Base-by-base conservation (phyloP, 1,140 invertebrate species). In the Panonychus citri region DNA sequence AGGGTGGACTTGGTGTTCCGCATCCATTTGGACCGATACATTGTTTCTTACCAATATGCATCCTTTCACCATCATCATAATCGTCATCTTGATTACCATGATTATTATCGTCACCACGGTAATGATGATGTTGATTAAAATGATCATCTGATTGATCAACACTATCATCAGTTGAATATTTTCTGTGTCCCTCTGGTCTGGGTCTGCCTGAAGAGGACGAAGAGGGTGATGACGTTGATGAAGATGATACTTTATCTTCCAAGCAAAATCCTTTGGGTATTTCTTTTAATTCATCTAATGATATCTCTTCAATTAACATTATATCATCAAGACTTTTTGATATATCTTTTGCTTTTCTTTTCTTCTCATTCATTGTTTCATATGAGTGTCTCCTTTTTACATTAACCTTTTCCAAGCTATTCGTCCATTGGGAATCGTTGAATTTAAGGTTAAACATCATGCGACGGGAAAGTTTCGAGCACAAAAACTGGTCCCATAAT, bases 401-500 rank as follows among this genome's bases (percentile, higher is more conserved):
- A 10, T 19, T 46, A 8, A 17, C 19, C 24, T 25, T 54, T 21
- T 17, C 17, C 7, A 50, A 24, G 13, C 43, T 15, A 24, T 37
- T 34, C 15, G 27, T 30, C 61, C 61, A 62, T 25, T 54, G 53
- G 30, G 27, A 17, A 40, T 61, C 34, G 43, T 62, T 62, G 40
- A 60, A 56, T 48, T 51, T 40, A 5, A 62, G 40, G 53, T 62
- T 62, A 15, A 17, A 24, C 3, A 62, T 58, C n/a, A 62, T 46
- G 37, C 50, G 40, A 4, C 50, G 25, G 17, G 53, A 53, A 13
- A 62, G 53, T n/a, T 21, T 28, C 25, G 61, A 61, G 37, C 26
- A 10, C 21, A 62, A 49, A 51, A 58, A 62, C 42, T 56, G 39
- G 52, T 62, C 40, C 61, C 61, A 62, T 19, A 62, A 42, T 40